phyloP scores from a whole-genome alignment of 1,140 invertebrate genomes.

The Lutraria rhynchaena region DNA sequence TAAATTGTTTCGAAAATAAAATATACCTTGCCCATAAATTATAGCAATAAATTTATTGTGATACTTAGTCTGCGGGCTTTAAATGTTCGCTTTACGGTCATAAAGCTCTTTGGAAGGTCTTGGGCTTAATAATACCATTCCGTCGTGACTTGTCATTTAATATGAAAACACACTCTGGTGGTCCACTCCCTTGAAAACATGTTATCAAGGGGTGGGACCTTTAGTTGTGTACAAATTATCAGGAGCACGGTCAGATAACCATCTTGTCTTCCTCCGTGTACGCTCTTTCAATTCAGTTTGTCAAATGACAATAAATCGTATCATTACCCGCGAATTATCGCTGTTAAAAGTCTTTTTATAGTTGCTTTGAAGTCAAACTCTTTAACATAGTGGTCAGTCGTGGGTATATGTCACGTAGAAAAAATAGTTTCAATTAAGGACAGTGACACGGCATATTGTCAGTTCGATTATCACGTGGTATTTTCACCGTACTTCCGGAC shows the following conservation, averaged over 20 bases:
- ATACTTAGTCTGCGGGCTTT: no score
- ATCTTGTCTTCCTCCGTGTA: conserved; percentile 44
- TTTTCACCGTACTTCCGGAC: no score
- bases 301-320: conserved; percentile 4
- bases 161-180: conserved; percentile 36
- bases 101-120: conserved; percentile 42
- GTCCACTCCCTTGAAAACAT: conserved; percentile 12
- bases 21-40: no score
- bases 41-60: no score
- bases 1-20: no score
- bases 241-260: conserved; percentile 47
- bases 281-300: conserved; percentile 41
- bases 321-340: conserved; percentile 37
- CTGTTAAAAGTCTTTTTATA: conserved; percentile 33
- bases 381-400: no score
- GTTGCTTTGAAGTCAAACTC: conserved; percentile 22
- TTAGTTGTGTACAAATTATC: conserved; percentile 46
- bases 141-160: not conserved
- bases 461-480: no score
- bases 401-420: no score
- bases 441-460: no score
- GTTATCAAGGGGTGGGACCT: conserved; percentile 30
- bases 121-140: conserved; percentile 13
- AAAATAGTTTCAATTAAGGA: no score
- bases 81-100: conserved; percentile 11